Percentiles rank a stretch among this genome's conserved stretches.
These are phyloP conservation scores for Trypoxylon attenuatum DNA, from an alignment of 2,888 invertebrate species.

Conservation along the genomic window DNA sequence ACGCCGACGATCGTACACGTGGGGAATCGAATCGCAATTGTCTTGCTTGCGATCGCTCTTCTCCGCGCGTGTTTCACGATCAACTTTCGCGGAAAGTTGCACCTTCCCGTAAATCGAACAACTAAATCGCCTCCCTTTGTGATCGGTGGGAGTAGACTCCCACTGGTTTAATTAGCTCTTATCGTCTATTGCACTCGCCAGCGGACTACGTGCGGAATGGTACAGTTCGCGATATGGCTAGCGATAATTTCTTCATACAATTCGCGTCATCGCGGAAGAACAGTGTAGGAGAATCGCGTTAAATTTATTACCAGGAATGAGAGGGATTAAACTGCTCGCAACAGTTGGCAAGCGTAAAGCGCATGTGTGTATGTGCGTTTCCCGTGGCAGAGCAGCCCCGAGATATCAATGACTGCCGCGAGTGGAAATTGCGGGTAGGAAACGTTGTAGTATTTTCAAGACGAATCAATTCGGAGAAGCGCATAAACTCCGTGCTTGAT, in stretches of 20 bases:
- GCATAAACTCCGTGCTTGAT: conserved; percentile 10
- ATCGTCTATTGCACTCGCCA: background rate
- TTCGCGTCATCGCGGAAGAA: background rate
- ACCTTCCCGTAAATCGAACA: conserved; percentile 24
- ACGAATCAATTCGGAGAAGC: conserved; percentile 33
- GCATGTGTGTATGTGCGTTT: too few relatives aligned
- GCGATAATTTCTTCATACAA: background rate
- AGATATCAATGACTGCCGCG: conserved; percentile 11
- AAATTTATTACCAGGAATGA: background rate
- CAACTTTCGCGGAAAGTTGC: background rate
- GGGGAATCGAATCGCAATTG: conserved; percentile 36
- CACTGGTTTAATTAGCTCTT: conserved; percentile 20
- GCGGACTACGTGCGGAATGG: background rate
- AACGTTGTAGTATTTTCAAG: conserved; percentile 14
- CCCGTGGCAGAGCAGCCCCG: too few relatives aligned
- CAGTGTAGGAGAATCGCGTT: background rate
- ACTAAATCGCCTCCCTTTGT: conserved; percentile 29
- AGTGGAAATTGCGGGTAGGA: conserved; percentile 2
- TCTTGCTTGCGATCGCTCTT: conserved; percentile 9
- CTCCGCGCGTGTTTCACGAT: background rate
- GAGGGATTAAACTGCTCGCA: too few relatives aligned
- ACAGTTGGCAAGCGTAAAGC: too few relatives aligned
- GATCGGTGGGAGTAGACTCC: conserved; percentile 31
- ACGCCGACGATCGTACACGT: conserved; percentile 29
- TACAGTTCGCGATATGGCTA: background rate